Conservation (phyloP, 2,888 invertebrate genomes). For the Drosophila mimica region DNA sequence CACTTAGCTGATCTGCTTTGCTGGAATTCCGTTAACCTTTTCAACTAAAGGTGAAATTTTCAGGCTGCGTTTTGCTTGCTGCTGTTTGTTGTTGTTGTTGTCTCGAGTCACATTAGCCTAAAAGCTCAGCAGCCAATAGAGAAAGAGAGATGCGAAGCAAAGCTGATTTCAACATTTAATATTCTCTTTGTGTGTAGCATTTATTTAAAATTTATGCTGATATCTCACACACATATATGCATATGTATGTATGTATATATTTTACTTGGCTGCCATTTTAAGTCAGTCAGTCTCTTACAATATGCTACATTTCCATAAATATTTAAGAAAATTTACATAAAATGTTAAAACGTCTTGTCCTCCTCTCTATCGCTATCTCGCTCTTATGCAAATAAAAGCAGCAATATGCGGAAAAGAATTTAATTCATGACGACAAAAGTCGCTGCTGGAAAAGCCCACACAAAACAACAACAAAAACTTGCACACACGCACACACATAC, state of each 20-base stretch:
- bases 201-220: constrained; percentile 80
- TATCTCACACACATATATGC: constrained; percentile 56
- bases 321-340: constrained; percentile 81
- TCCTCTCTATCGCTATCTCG: not conserved
- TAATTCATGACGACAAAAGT: constrained; percentile 79
- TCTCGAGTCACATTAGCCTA: constrained; percentile 41
- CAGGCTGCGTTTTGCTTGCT: constrained; percentile 10
- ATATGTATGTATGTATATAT: constrained; percentile 36
- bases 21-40: constrained; percentile 69
- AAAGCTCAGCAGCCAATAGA: constrained; percentile 26
- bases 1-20: constrained; percentile 33
- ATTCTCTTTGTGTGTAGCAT: constrained; percentile 74
- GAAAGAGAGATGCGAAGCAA: constrained; percentile 9
- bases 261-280: constrained; percentile 76
- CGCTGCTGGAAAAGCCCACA: constrained; percentile 70
- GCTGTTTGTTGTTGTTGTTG: not conserved
- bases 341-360: constrained; percentile 61
- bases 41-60: constrained; percentile 37
- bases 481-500: not conserved
- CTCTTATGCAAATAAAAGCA: constrained; percentile 17
- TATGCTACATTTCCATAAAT: constrained; percentile 82
- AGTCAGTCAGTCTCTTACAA: constrained; percentile 74
- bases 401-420: constrained; percentile 58
- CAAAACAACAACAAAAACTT: constrained; percentile 62
- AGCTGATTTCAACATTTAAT: constrained; percentile 61